A percentile compares a stretch with the other conserved stretches of the same genome.
Evolutionary conservation across 2,113 vertebrate genomes (phyloP).

Genomic region (Toxostoma redivivum): DNA sequence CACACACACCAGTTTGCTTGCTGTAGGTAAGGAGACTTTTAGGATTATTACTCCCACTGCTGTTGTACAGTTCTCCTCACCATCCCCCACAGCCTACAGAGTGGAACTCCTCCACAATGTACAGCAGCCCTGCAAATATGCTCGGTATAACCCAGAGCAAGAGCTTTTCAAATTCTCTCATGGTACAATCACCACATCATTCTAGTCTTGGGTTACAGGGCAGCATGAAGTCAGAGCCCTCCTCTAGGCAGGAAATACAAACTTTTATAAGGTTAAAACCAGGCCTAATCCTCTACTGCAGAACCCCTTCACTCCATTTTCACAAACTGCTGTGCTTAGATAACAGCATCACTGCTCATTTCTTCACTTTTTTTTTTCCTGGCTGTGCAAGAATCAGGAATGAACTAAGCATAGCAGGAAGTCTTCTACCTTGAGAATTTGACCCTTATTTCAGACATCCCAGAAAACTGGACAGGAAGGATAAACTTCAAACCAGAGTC

Average conservation of each 20-base stretch:
- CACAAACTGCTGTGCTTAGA: not conserved
- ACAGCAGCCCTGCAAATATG: not conserved
- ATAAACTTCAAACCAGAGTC: not conserved
- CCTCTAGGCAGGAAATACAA: constrained; percentile 19
- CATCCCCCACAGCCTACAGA: not conserved
- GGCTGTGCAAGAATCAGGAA: not conserved
- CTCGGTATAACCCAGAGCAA: not conserved
- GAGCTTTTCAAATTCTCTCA: not conserved
- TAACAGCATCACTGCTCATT: not conserved
- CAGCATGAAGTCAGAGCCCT: not conserved
- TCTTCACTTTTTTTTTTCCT: not conserved
- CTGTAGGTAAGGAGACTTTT: constrained; percentile 51
- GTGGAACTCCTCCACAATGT: not conserved
- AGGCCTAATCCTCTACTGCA: not conserved
- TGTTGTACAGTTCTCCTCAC: constrained; percentile 10
- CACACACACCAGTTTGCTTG: not conserved
- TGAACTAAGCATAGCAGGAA: not conserved
- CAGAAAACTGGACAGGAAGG: not conserved
- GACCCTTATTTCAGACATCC: not conserved
- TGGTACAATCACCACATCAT: not conserved
- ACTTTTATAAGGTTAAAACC: not conserved
- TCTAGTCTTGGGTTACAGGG: not conserved
- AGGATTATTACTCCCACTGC: constrained; percentile 36
- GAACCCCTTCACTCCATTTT: not conserved
- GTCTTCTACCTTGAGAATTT: not conserved